These are phyloP conservation scores for Ophioderma brevispina DNA, from an alignment of 35 echinoderm and acorn worm genomes.

Conservation along the genomic window DNA sequence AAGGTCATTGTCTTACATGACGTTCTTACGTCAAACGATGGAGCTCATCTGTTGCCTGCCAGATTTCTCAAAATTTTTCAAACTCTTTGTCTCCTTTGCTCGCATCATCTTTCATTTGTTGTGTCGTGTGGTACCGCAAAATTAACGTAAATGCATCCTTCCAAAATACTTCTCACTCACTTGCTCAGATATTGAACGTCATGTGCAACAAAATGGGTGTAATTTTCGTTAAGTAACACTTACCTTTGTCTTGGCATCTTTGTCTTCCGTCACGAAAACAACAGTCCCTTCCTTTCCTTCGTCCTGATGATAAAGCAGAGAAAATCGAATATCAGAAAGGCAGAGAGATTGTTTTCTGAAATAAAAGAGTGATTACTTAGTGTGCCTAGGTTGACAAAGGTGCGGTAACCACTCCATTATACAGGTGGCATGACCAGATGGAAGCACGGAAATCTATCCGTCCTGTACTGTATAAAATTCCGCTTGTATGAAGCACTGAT, in stretches of 20 bases:
- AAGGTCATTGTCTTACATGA: not conserved
- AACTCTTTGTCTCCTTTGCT: too few species aligned
- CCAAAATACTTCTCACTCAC: too few species aligned
- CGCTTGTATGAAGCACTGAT: not conserved
- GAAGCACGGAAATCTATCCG: conserved; percentile 8
- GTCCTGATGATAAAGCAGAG: not conserved
- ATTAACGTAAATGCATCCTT: too few species aligned
- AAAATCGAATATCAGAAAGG: conserved; percentile 2
- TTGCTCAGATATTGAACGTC: not conserved
- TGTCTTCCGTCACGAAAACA: not conserved
- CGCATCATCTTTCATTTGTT: too few species aligned
- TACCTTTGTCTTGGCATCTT: not conserved
- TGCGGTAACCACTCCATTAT: conserved; percentile 9
- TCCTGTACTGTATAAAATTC: not conserved
- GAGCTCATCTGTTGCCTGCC: too few species aligned
- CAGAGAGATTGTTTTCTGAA: conserved; percentile 6
- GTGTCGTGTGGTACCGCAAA: too few species aligned
- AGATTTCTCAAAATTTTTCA: too few species aligned
- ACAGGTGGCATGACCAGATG: not conserved
- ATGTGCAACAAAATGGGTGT: not conserved
- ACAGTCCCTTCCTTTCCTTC: not conserved
- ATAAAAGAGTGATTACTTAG: conserved; percentile 14
- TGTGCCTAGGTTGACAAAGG: not conserved
- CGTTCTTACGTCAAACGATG: too few species aligned
- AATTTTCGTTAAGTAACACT: not conserved